Base-by-base conservation (phyloP, 2,113 vertebrate species). In the Arizona elegans region DNA sequence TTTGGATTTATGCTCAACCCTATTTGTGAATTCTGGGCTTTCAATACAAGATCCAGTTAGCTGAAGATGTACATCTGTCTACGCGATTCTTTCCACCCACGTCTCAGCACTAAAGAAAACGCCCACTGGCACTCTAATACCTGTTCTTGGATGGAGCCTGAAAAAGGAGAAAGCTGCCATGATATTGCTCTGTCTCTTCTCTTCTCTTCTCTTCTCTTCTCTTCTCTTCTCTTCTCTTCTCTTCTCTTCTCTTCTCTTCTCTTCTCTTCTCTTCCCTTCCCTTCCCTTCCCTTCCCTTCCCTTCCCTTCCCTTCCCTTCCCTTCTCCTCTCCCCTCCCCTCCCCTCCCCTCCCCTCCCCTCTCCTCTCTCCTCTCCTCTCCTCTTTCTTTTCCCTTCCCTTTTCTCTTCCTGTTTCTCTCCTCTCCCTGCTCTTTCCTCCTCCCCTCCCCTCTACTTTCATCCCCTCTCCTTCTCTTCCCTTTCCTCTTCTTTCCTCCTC, bases 291-390 rank as follows among this genome's bases (percentile, higher is more conserved):
- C 21, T 21, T 8, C 21, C 7, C 6, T 19, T 23, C 5, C 8
- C 21, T 8, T 3, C 11, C 1, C 26, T 65, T 56, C 3, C 5
- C 3, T 21, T 56, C 15, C 19, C 3, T 55, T 1, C 15, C 19
- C 52, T 19, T 7, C 19, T 15, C 0, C 21, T 15, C 1, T 5
- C 5, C 19, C 1, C 1, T 5, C 5, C 19, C 13, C 3, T 7
- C 55, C 4, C 17, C 19, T 24, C 56, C 8, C 3, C 5, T 26
- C 59, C 10, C 62, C 0, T 29, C 3, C 5, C 5, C 9, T 33
- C 29, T 0, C 26, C 10, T 9, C 12, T 4, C 65, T 7, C 29
- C n/a, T 12, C 29, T 4, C 11, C 11, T 29, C 29, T 10, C 12
- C 11, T n/a, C 29, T 47, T 47, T 47, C 43, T 47, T 47, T 47